Evolutionary conservation across 2,888 invertebrate genomes (phyloP).

Genomic region (Scrobipalpa costella): DNA sequence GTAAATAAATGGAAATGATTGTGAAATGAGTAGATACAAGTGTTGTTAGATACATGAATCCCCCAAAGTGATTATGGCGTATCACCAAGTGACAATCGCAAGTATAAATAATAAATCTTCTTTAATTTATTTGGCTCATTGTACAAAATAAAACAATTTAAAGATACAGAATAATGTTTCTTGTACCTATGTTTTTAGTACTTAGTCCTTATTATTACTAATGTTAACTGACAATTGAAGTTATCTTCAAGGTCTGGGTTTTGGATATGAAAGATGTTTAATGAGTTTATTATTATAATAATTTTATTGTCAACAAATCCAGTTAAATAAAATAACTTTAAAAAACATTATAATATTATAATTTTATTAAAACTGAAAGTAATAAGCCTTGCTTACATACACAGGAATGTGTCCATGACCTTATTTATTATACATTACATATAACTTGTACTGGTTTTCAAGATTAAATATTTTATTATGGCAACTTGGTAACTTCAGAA

Average conservation of each 20-base stretch:
- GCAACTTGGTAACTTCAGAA: not conserved
- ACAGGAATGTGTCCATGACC: not conserved
- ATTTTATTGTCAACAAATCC: conserved; percentile 27
- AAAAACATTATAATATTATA: conserved; percentile 18
- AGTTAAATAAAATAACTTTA: conserved; percentile 25
- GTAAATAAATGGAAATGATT: too few relatives aligned
- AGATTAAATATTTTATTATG: not conserved
- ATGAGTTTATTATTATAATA: conserved; percentile 21
- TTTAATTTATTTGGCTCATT: conserved; percentile 9
- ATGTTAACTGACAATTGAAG: not conserved
- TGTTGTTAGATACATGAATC: too few relatives aligned
- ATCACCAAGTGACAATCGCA: too few relatives aligned
- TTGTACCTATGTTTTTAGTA: conserved; percentile 1
- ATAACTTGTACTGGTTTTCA: not conserved
- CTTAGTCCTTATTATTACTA: not conserved
- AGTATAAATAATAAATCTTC: too few relatives aligned
- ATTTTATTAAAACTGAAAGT: conserved; percentile 15
- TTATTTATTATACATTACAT: not conserved
- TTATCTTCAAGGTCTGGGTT: conserved; percentile 14
- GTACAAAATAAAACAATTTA: not conserved
- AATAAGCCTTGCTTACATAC: too few relatives aligned
- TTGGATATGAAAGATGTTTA: conserved; percentile 22
- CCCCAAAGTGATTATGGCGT: too few relatives aligned
- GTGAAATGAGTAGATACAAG: too few relatives aligned
- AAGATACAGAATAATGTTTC: not conserved